Percentiles rank a stretch among this genome's conserved stretches.
phyloP scores from a whole-genome alignment of 2,113 vertebrate species.

The Cephalopterus ornatus region DNA sequence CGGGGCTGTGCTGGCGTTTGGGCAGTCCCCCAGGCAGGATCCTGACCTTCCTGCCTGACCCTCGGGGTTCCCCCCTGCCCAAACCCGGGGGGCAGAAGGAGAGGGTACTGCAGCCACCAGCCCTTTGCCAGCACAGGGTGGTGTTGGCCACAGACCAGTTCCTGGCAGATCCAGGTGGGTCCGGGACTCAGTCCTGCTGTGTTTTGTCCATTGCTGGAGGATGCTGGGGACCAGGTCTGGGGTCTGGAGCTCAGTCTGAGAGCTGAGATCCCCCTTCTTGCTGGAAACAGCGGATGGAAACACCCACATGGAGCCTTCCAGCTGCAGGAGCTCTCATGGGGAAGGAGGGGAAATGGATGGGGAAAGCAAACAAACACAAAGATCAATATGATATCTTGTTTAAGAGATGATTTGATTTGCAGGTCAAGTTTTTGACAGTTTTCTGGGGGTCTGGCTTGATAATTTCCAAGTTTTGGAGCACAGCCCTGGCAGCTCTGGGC shows the following conservation, averaged over 20 bases:
- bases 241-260: background rate
- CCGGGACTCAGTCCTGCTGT: background rate
- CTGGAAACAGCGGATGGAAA: background rate
- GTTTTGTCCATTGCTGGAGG: background rate
- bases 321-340: background rate
- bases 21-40: background rate
- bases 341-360: background rate
- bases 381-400: fast-evolving
- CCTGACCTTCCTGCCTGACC: background rate
- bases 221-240: fast-evolving
- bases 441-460: background rate
- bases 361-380: background rate
- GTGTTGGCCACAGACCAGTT: background rate
- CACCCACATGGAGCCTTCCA: fast-evolving
- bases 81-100: fast-evolving
- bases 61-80: background rate
- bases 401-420: background rate
- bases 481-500: background rate
- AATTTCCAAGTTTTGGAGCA: background rate
- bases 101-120: fast-evolving
- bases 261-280: background rate
- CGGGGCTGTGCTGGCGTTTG: fast-evolving
- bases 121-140: background rate
- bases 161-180: background rate
- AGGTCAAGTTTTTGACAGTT: background rate